Base-by-base conservation (phyloP, 2,888 invertebrate genomes). In the Rutpela maculata region DNA sequence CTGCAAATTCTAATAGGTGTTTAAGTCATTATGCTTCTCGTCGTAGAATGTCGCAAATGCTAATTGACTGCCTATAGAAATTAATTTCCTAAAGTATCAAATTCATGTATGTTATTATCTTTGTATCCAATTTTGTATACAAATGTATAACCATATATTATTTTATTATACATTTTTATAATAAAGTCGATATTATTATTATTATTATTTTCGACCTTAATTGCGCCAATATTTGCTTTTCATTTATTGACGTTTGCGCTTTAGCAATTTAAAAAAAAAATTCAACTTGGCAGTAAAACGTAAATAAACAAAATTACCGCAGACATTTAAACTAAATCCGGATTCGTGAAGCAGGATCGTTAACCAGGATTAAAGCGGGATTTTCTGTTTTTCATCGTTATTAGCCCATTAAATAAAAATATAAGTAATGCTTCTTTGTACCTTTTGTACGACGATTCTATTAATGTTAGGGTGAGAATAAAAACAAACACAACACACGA, bases 401-500 rank as follows among this genome's bases (percentile, higher is more conserved):
- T 50, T 50, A 50, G 50, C n/a, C n/a, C 50, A 50, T 50, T 50
- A 50, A 50, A 50, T 50, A 50, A 50, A 50, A 50, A 50, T 50
- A 50, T 50, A n/a, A 50, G 50, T 50, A 50, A 50, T 50, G 50
- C 50, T 50, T n/a, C 50, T 50, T 50, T 50, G 50, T 60, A 60
- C 60, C 22, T 22, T 22, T 26, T 60, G 22, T 26, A 22, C 15
- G 6, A 15, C 22, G 15, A 22, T n/a, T 60, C 10, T 26, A 60
- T n/a, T 31, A 60, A 22, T 60, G 22, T 60, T 60, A 60, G 26
- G 18, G 38, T 7, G 31, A 17, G 18, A 63, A 63, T 35, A 63
- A 63, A 35, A 63, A 63, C 35, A 63, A 63, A 63, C n/a, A 38
- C n/a, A 63, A 63, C 63, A 35, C 31, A 35, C 17, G 35, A 31